Base-by-base conservation (phyloP, 2,888 invertebrate genomes). In the Thyatira batis region DNA sequence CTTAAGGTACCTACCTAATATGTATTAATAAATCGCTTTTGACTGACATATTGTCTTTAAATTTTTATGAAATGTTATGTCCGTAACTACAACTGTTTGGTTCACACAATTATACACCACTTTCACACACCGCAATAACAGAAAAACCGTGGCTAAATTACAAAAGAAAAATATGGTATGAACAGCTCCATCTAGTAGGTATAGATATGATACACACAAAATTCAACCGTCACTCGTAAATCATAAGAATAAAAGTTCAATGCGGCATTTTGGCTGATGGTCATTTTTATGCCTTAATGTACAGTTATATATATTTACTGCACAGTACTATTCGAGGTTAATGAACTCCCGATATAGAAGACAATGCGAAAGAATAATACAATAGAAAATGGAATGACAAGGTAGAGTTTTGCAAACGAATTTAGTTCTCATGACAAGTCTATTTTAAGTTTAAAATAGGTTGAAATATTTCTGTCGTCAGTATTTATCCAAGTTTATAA, bases 31-130 rank as follows among this genome's bases (percentile, higher is more conserved):
- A 45, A 51, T 45, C 20, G 51, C 51, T 51, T 51, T 51, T 45
- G 23, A 46, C 11, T 46, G 23, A 46, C 5, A 3, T 2, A 23
- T 23, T 21, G 23, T 45, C 21, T 44, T 45, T 21, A 11, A 23
- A 21, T 20, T 45, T 45, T 23, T 45, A 45, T 20, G 30, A 10
- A 39, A 45, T 21, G 1, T 45, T 9, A 46, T 46, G n/a, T 46
- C 13, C 25, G 45, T 46, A 46, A 13, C 23, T 9, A 13, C 69
- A 65, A 52, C 49, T 70, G 69, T 23, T 10, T 0, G 13, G 25
- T 64, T 70, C 68, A 33, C 69, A 67, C 53, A 57, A 60, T 66
- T 58, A 64, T 23, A 43, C 20, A 21, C 25, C 23, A 25, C 39
- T 28, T 51, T 46, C 9, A 56, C 58, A 46, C 55, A 27, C 48